Base-by-base conservation (phyloP, 2,113 vertebrate species). In the Tyrannus savana region DNA sequence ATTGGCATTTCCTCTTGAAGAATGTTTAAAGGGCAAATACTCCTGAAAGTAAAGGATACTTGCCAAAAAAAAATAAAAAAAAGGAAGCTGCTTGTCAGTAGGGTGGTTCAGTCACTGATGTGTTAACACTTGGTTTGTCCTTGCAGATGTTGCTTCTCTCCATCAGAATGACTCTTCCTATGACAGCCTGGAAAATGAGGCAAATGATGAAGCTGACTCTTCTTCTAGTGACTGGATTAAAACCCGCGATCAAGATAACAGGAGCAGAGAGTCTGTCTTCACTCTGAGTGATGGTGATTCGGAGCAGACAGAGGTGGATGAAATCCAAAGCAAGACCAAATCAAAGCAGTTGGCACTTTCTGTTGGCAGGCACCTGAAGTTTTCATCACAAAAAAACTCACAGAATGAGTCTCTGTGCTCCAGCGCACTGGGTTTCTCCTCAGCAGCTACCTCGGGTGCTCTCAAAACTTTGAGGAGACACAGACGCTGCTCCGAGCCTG, bases 81-180 rank as follows among this genome's bases (percentile, higher is more conserved):
- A 73, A 30, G 58, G 3, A 19, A 82, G 27, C 50, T 67, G 35
- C 55, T 55, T 76, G 7, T 80, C 39, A 18, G 37, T 59, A 25
- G 64, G 7, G 28, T 58, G 4, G 11, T 68, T 95, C 58, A 41
- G 75, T 76, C 44, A 22, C 58, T 28, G 35, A 9, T 64, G 19
- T 86, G 53, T 73, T 95, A 87, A 95, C 49, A 13, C 66, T 58
- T 68, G 28, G 42, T 95, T 97, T 56, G 46, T 95, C 86, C 80
- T 93, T 73, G 72, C 96, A 99, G 99, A 99, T 87, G 97, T 97
- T 39, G 98, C 98, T 42, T 99, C 98, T 78, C 98, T 99, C 93
- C 99, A 99, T 90, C 97, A 99, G 97, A 99, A 99, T 18, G 99
- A 99, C 97, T 99, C 99, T 15, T 99, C 99, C 78, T 99, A 99